These are phyloP conservation scores for Gastracanthus pulcherrimus DNA, from an alignment of 2,888 invertebrate genomes.

Conservation along the genomic window DNA sequence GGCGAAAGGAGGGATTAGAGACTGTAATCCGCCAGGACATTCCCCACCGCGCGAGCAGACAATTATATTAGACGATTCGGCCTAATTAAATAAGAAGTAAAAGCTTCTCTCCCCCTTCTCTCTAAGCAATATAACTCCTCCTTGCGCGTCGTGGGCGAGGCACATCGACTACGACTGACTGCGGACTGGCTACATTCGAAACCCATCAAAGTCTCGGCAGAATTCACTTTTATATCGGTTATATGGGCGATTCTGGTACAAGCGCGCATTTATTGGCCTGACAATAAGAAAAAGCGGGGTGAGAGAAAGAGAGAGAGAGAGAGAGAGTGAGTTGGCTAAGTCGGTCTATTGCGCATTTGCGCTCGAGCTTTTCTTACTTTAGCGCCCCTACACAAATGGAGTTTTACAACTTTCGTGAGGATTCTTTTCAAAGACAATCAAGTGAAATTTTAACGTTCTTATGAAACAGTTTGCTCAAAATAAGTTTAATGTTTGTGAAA, in stretches of 20 bases:
- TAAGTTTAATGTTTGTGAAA: not conserved
- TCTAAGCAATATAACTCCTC: conserved; percentile 17
- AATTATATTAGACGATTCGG: conserved; percentile 54
- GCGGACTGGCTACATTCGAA: conserved; percentile 21
- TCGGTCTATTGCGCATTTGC: not conserved
- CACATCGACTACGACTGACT: not conserved
- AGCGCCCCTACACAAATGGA: not conserved
- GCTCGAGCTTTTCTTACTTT: conserved; percentile 4
- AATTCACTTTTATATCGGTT: conserved; percentile 26
- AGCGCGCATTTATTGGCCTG: conserved; percentile 24
- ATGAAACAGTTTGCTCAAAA: conserved; percentile 1
- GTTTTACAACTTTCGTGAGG: not conserved
- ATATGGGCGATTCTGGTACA: not conserved
- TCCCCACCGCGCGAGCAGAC: not conserved
- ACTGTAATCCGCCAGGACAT: conserved; percentile 47
- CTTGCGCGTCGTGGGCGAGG: not conserved
- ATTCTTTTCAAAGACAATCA: not conserved
- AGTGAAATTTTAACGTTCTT: not conserved
- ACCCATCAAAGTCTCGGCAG: conserved; percentile 8
- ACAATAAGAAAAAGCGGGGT: not conserved
- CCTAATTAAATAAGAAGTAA: conserved; percentile 55
- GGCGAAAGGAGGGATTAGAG: conserved; percentile 36
- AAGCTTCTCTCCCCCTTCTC: conserved; percentile 30
- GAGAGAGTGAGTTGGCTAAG: not conserved
- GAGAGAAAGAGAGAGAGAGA: not conserved